Conservation (phyloP, 2,797 vertebrate species). For the Paedocypris micromegethes region DNA sequence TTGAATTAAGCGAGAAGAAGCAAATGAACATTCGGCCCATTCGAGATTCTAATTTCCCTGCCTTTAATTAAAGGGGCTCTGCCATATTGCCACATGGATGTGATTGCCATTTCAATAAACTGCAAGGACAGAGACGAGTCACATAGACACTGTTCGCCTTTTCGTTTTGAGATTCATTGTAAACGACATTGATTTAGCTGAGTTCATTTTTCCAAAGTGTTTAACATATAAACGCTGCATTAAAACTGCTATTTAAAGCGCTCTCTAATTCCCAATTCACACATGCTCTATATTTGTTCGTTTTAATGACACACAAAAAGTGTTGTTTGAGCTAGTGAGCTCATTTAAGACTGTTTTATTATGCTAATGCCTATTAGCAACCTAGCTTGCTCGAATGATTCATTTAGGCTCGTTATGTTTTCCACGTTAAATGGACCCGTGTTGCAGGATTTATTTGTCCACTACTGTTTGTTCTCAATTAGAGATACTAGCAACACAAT, state of each 20-base stretch:
- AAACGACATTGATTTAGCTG: no score
- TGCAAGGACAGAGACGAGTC: constrained; percentile 9
- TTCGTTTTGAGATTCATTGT: neutral
- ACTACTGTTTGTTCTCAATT: no score
- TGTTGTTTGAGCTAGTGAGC: constrained; percentile 11
- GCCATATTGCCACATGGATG: constrained; percentile 43
- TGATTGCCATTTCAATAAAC: constrained; percentile 42
- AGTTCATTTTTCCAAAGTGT: no score
- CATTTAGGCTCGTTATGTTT: no score
- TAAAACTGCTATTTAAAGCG: neutral
- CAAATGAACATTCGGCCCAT: constrained; percentile 38
- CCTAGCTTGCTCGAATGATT: no score
- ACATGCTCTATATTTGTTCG: neutral
- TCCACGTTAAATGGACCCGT: no score
- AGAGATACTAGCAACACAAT: no score
- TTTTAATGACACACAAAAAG: constrained; percentile 7
- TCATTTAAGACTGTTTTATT: constrained; percentile 3
- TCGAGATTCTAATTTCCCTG: constrained; percentile 43
- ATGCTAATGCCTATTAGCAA: neutral
- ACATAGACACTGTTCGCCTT: constrained; percentile 11
- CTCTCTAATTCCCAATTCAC: constrained; percentile 11
- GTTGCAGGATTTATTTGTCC: no score
- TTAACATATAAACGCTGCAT: neutral
- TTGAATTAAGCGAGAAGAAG: constrained; percentile 45
- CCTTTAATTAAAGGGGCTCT: constrained; percentile 51